These are phyloP conservation scores for Micronycteris hirsuta DNA, from an alignment of 2,113 vertebrate species.

Conservation along the genomic window DNA sequence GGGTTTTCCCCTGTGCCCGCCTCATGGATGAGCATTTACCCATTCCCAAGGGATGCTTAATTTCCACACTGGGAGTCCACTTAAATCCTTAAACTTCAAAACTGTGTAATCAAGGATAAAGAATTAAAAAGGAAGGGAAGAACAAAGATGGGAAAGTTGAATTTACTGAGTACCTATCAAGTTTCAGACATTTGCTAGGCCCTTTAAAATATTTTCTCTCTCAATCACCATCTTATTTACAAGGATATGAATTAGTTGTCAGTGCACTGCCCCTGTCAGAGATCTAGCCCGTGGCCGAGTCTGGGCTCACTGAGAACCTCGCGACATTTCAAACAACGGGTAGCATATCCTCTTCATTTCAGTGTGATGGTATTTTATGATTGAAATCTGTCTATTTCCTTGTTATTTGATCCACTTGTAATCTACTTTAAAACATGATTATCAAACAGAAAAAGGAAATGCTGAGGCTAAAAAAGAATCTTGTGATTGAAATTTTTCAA, in stretches of 20 bases:
- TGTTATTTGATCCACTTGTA: not conserved
- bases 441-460: not conserved
- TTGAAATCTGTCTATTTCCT: not conserved
- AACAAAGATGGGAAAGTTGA: not conserved
- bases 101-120: not conserved
- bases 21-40: not conserved
- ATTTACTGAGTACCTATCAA: not conserved
- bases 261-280: fast-evolving
- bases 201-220: not conserved
- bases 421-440: constrained; percentile 15
- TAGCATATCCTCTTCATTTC: not conserved
- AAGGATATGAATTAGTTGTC: not conserved
- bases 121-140: not conserved
- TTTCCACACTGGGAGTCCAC: not conserved
- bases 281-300: not conserved
- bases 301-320: not conserved
- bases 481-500: not conserved
- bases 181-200: not conserved
- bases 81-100: not conserved
- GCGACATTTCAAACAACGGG: not conserved
- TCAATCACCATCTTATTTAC: not conserved
- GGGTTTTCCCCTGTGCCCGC: not conserved
- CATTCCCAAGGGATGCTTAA: not conserved
- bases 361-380: not conserved
- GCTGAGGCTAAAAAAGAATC: not conserved